Conservation (phyloP, 2,797 vertebrate species). For the Thalassophryne amazonica region DNA sequence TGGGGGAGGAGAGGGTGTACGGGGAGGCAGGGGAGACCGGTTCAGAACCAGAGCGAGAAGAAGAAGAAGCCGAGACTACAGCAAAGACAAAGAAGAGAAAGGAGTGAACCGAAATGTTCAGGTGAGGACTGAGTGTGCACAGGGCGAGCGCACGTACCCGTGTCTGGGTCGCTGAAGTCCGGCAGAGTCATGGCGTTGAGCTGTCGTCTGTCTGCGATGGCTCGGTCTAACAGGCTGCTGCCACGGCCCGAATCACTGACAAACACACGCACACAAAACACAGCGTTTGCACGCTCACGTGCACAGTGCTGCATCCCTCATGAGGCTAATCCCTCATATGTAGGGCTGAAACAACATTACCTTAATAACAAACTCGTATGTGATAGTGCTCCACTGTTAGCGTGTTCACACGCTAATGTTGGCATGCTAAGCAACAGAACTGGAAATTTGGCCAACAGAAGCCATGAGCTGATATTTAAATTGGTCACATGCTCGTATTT, state of each 20-base stretch:
- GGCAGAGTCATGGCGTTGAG: slow-evolving; percentile 94
- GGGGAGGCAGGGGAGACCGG: slow-evolving; percentile 83
- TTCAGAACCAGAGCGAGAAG: slow-evolving; percentile 87
- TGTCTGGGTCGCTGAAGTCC: slow-evolving; percentile 97
- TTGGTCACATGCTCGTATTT: too few species aligned
- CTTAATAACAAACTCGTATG: too few species aligned
- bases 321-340: too few species aligned
- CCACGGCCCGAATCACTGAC: slow-evolving; percentile 94
- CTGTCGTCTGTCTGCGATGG: slow-evolving; percentile 93
- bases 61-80: slow-evolving; percentile 90
- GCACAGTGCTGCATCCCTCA: too few species aligned
- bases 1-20: slow-evolving; percentile 79
- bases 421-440: too few species aligned
- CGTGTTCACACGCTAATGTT: too few species aligned
- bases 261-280: slow-evolving; percentile 18
- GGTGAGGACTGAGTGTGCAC: neutral
- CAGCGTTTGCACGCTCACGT: too few species aligned
- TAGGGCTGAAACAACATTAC: too few species aligned
- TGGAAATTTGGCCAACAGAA: too few species aligned
- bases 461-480: too few species aligned
- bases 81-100: slow-evolving; percentile 73
- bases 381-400: too few species aligned
- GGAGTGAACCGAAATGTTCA: slow-evolving; percentile 27
- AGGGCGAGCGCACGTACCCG: slow-evolving; percentile 78
- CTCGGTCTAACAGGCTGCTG: slow-evolving; percentile 96